Base-by-base conservation (phyloP, 2,888 invertebrate genomes). In the Rhingia rostrata region DNA sequence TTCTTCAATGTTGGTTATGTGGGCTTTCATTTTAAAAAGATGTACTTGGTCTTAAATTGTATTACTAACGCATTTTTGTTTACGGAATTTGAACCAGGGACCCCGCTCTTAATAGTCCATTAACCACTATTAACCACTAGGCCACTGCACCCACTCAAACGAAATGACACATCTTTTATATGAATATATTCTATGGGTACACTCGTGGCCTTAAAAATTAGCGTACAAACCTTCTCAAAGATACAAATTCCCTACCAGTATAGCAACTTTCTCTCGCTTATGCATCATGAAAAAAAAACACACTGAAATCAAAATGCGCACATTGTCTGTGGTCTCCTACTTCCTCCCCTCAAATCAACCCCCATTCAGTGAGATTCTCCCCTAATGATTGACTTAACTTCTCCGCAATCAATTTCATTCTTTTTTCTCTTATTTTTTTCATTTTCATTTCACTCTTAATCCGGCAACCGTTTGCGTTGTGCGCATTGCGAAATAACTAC, bases 401-500 rank as follows among this genome's bases (percentile, higher is more conserved):
- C 79, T 78, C 73, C 73, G 64, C 83, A 83, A 79, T 83, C 83
- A 83, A 67, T 83, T 73, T 79, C 61, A 83, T 83, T 79, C 67
- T 67, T 75, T 69, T 35, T 49, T 22, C 58, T 30, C 66, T 58
- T 70, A 69, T 60, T 67, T 72, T 77, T 72, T 72, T 39, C 37
- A 49, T 73, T 73, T 78, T 73, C 67, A 73, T 79, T 83, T 73
- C 79, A 83, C 73, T 83, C 83, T 83, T 83, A 83, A 83, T 83
- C 83, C 83, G 83, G 64, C 67, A 67, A 69, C 51, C 61, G 83
- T 79, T 69, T 79, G 83, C 63, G 83, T 83, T 83, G 64, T 84
- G 84, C 80, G 80, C 84, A 84, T 80, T 84, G 84, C 80, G 75
- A 84, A 80, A 84, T 78, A 56, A 74, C 81, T 73, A 79, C 83